Evolutionary conservation across 2,888 invertebrate species (phyloP), one percentile per base, ranked within the genome.

Genomic region (Plebejus anna): DNA sequence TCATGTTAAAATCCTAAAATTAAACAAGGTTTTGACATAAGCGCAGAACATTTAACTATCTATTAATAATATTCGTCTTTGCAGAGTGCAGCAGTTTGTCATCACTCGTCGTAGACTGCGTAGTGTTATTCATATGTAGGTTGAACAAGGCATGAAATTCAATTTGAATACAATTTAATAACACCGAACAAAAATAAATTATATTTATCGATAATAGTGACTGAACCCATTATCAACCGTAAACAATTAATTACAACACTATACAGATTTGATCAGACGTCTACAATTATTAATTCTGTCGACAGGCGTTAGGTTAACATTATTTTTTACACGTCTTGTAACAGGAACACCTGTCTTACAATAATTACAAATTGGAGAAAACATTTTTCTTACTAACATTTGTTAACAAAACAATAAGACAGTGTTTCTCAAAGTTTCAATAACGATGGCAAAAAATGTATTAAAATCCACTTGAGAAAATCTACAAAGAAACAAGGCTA

Each of bases 291-390:
- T 11, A 61, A 61, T 61, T 22, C 32, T 32, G 66, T 66, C 66
- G 66, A 66, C 66, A 36, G 32, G 66, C 66, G 66, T 32, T 16
- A 13, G 32, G 22, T 22, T 22, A 66, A 36, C 32, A 66, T 16
- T 66, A 36, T 66, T 66, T 66, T 66, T 66, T 66, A 66, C 32
- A 66, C 66, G 22, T 32, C 32, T 66, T 66, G 61, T 61, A 61
- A 61, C 66, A 5, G 4, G 4, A 66, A 66, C 90, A 91, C 90
- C 91, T 91, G 91, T 90, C 88, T 82, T 70, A 38, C 83, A 86
- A 83, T 90, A 89, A 91, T 91, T 91, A 89, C 82, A 82, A 82
- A 86, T 87, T 87, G 83, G 85, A 86, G 86, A 88, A 87, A 87
- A 89, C 84, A 86, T 86, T 86, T 84, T 81, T 81, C 81, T 82